A percentile compares a stretch with the other conserved stretches of the same genome.
phyloP scores from a whole-genome alignment of 2,113 vertebrate species.

The Trochalopteron elliotii region DNA sequence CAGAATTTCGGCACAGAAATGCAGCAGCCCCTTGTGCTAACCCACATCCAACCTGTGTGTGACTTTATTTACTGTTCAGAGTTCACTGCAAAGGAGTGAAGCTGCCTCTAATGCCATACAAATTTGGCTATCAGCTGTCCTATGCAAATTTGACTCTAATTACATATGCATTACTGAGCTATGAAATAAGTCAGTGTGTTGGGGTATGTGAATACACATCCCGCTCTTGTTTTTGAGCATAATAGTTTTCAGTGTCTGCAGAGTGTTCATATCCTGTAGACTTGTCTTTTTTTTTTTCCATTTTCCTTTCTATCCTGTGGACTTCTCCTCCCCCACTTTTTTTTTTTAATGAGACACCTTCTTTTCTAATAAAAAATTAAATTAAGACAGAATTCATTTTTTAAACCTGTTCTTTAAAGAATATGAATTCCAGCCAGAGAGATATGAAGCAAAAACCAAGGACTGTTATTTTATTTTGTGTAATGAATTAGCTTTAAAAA shows the following conservation, averaged over 20 bases:
- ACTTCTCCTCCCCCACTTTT: neutral
- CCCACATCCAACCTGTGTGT: neutral
- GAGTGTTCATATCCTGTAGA: slow-evolving; percentile 34
- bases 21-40: neutral
- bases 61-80: neutral
- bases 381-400: neutral
- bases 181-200: slow-evolving; percentile 51
- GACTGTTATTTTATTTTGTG: neutral
- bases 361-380: neutral
- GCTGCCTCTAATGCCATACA: neutral
- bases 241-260: slow-evolving; percentile 42
- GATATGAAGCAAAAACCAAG: neutral
- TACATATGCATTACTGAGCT: slow-evolving; percentile 34
- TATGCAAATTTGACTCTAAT: slow-evolving; percentile 44
- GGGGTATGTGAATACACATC: slow-evolving; percentile 37
- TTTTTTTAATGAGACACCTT: neutral
- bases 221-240: slow-evolving; percentile 56
- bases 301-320: slow-evolving; percentile 25
- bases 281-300: neutral
- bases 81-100: neutral
- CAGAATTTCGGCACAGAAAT: neutral
- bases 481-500: slow-evolving; percentile 28
- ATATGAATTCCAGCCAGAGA: neutral
- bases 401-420: slow-evolving; percentile 4
- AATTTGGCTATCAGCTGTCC: slow-evolving; percentile 39